Conservation (phyloP, 2,888 invertebrate species). For the Chymomyza fuscimana region DNA sequence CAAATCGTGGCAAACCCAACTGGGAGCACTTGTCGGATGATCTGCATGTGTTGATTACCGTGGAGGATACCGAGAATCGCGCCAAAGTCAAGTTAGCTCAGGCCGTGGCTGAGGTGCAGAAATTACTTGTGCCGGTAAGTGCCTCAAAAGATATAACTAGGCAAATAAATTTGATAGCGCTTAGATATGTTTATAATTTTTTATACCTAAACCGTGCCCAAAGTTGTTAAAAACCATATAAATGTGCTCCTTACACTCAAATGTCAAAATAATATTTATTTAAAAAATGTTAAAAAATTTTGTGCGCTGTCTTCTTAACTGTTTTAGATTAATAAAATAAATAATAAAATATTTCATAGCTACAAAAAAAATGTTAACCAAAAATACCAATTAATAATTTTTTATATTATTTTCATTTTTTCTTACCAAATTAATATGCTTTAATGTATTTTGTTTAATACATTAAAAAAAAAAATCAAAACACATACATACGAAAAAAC, state of each 20-base stretch:
- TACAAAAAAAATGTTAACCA: constrained; percentile 55
- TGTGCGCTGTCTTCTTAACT: constrained; percentile 11
- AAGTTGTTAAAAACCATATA: constrained; percentile 12
- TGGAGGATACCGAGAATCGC: constrained; percentile 98
- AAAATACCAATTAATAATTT: constrained; percentile 52
- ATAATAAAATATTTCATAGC: constrained; percentile 46
- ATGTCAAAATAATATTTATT: constrained; percentile 7
- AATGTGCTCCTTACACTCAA: constrained; percentile 21
- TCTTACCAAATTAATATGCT: constrained; percentile 66
- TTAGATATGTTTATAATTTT: not conserved
- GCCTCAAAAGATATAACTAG: not conserved
- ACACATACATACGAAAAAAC: constrained; percentile 24
- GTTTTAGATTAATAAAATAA: constrained; percentile 38
- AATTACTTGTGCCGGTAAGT: constrained; percentile 97
- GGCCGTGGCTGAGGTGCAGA: constrained; percentile 98
- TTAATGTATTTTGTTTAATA: constrained; percentile 72
- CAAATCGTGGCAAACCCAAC: constrained; percentile 99
- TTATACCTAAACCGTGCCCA: constrained; percentile 4
- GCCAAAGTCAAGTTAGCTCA: constrained; percentile 96
- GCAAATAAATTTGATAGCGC: not conserved
- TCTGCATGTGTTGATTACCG: constrained; percentile 98
- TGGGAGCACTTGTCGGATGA: constrained; percentile 99
- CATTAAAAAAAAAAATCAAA: constrained; percentile 57
- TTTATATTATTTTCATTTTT: constrained; percentile 59
- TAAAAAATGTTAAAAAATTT: not conserved